Evolutionary conservation across 92 coral and sea anemone species (phyloP).

Genomic region (Parazoanthus atlanticus): DNA sequence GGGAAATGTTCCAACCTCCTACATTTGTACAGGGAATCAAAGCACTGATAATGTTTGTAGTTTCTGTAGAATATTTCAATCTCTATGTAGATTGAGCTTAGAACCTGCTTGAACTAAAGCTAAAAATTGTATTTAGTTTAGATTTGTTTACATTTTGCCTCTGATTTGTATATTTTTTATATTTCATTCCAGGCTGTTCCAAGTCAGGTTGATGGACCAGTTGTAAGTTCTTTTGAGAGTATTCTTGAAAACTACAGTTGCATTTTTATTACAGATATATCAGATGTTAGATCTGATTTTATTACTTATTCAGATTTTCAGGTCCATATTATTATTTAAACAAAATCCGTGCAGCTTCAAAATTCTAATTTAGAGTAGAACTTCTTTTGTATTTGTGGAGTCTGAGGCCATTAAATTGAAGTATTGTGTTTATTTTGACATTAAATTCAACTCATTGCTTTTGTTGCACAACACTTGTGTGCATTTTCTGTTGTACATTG

Average conservation of each 20-base stretch:
- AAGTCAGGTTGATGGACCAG: constrained; percentile 53
- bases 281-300: background rate
- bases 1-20: constrained; percentile 16
- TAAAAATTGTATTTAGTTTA: background rate
- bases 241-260: background rate
- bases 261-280: background rate
- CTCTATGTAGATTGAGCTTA: background rate
- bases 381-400: background rate
- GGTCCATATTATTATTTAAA: background rate
- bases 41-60: background rate
- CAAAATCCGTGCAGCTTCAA: background rate
- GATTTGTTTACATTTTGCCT: background rate
- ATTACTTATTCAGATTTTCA: background rate
- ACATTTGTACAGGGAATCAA: constrained; percentile 21
- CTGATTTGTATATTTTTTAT: constrained; percentile 11
- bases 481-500: background rate
- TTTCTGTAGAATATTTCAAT: background rate
- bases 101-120: background rate
- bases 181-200: constrained; percentile 32
- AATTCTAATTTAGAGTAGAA: background rate
- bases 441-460: background rate
- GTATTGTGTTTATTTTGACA: constrained; percentile 2
- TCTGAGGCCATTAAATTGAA: background rate
- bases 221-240: constrained; percentile 46
- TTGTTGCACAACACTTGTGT: background rate